These are phyloP conservation scores for Eueremaeus valkanovi DNA, from an alignment of 2,888 invertebrate species.

Conservation along the genomic window DNA sequence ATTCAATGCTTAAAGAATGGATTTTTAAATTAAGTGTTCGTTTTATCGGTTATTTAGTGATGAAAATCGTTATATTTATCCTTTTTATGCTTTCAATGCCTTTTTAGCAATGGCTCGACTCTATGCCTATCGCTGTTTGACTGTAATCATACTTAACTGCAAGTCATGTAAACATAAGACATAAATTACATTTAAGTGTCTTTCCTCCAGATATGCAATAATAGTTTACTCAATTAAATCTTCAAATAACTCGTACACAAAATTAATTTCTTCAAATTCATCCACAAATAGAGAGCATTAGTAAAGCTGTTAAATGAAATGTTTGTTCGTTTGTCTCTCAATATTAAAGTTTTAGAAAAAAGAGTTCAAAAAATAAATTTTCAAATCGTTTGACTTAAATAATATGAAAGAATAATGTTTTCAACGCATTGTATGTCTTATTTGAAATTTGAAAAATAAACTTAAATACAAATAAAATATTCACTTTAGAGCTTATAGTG, in stretches of 20 bases:
- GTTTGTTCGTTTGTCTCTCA: neutral
- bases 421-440: neutral
- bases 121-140: too few species aligned
- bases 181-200: slow-evolving; percentile 3
- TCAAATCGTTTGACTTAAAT: neutral
- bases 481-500: too few species aligned
- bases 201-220: neutral
- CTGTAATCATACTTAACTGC: slow-evolving; percentile 22
- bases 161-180: slow-evolving; percentile 11
- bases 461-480: neutral
- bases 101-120: too few species aligned
- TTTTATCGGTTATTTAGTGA: too few species aligned
- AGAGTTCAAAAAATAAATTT: neutral
- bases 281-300: neutral
- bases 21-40: too few species aligned
- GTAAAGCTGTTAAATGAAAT: neutral
- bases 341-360: neutral
- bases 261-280: neutral
- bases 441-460: neutral
- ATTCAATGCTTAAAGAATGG: too few species aligned
- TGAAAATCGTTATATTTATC: neutral
- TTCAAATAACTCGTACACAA: neutral
- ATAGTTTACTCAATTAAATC: neutral
- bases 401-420: neutral
- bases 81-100: too few species aligned